Conservation (phyloP, 2,797 vertebrate species). For the Chaunax sp. region DNA sequence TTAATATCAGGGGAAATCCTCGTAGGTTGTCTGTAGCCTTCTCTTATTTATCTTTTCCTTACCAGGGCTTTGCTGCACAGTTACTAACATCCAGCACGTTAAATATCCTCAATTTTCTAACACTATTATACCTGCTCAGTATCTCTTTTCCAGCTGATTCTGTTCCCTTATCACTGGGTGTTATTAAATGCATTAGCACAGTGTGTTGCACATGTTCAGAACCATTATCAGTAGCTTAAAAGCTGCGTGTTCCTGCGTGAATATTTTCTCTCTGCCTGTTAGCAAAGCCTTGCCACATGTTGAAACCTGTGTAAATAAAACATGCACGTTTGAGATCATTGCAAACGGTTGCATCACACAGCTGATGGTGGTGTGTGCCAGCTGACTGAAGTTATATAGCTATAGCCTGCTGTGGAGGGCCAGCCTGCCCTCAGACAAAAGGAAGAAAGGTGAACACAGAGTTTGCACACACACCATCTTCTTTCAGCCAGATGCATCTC, state of each 20-base stretch:
- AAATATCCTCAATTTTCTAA: conserved; percentile 32
- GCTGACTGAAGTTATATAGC: conserved; percentile 45
- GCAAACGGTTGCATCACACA: conserved; percentile 73
- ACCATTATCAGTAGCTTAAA: not conserved
- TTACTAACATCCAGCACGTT: conserved; percentile 29
- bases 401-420: conserved; percentile 25
- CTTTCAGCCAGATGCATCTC: conserved; percentile 33
- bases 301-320: conserved; percentile 51
- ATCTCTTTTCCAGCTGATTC: conserved; percentile 3
- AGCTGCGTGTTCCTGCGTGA: conserved; percentile 7
- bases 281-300: conserved; percentile 25
- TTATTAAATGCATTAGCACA: conserved; percentile 20
- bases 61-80: conserved; percentile 29
- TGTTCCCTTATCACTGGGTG: conserved; percentile 5
- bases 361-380: conserved; percentile 34
- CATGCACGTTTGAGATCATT: conserved; percentile 56
- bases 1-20: conserved; percentile 67
- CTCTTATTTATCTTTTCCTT: conserved; percentile 58
- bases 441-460: conserved; percentile 44
- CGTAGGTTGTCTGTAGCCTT: conserved; percentile 40
- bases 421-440: conserved; percentile 40
- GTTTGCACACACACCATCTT: conserved; percentile 15
- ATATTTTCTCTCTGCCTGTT: not conserved
- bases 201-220: conserved; percentile 6
- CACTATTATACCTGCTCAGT: no score